Evolutionary conservation across 2,113 vertebrate genomes (phyloP).

Genomic region (Myiozetetes cayanensis): DNA sequence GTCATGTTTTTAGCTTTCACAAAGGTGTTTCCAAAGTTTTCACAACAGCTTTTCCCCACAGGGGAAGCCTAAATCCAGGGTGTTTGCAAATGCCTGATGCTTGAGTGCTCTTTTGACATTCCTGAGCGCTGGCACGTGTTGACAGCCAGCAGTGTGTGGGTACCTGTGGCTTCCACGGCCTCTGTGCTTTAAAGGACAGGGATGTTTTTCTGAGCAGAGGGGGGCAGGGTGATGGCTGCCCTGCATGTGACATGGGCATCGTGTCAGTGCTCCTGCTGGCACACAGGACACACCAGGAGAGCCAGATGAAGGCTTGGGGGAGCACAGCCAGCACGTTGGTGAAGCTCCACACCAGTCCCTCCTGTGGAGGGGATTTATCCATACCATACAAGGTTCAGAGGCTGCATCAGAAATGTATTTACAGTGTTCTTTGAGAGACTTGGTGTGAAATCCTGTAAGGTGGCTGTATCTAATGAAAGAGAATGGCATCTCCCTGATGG

Average conservation of each 20-base stretch:
- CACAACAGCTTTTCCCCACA: not conserved
- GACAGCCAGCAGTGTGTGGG: not conserved
- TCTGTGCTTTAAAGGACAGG: not conserved
- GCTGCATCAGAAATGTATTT: not conserved
- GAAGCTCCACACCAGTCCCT: not conserved
- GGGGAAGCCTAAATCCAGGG: not conserved
- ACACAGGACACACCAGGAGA: not conserved
- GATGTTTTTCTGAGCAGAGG: not conserved
- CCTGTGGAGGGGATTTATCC: not conserved
- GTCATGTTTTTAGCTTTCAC: not conserved
- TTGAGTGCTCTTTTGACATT: not conserved
- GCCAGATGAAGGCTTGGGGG: not conserved
- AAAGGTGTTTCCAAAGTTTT: not conserved
- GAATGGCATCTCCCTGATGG: not conserved
- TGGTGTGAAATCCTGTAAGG: not conserved
- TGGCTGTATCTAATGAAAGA: not conserved
- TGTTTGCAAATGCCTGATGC: not conserved
- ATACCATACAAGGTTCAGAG: not conserved
- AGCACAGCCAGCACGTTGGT: accelerated
- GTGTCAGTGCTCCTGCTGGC: accelerated
- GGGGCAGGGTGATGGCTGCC: not conserved
- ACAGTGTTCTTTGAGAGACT: not conserved
- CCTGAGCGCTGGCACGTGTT: not conserved
- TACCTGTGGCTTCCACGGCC: not conserved
- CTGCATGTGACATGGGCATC: accelerated